Evolutionary conservation across 2,113 vertebrate species (phyloP), one percentile per base, ranked within the genome.

Genomic region (Mesocricetus auratus): DNA sequence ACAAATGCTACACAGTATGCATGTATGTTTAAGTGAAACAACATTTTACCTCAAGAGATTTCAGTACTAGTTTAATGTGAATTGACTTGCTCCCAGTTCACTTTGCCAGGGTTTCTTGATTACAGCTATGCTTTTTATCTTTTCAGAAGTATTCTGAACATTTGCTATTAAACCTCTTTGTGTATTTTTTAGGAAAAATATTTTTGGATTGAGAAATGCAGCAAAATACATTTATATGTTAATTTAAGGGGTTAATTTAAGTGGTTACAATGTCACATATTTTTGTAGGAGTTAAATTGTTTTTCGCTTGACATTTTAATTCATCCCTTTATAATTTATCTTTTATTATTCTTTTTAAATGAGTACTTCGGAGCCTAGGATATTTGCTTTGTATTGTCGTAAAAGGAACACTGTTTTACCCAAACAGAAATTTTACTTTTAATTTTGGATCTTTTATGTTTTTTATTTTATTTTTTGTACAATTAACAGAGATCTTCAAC

Each of bases 161-260:
- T 90, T 90, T 92, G 56, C 64, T 75, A 93, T 56, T 78, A 95
- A 85, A 29, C 0, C 2, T 79, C 24, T 33, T 91, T 88, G 31
- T 94, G 64, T 88, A 88, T 95, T 64, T 88, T 86, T 78, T 95
- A 36, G 53, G 45, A 7, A 82, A 95, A 86, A 74, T 2, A 24
- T 78, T 88, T 96, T 94, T 93, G 93, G 24, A 66, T 69, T 12
- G 19, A 58, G 92, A 93, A 74, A n/a, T 3, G 81, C 53, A 93
- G 71, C 5, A 19, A 13, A 50, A 39, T 19, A 26, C 36, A 45
- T 17, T 19, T 26, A 26, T 77, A 83, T 42, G 58, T 64, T 85
- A 85, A 85, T 94, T 89, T 60, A 58, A 50, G 4, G 50, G 78
- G 79, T 82, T 82, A 56, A 79, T 92, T 88, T 75, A 60, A 42